Evolutionary conservation across 2,888 invertebrate species (phyloP), one percentile per base, ranked within the genome.

Genomic region (Plebejus melissa): DNA sequence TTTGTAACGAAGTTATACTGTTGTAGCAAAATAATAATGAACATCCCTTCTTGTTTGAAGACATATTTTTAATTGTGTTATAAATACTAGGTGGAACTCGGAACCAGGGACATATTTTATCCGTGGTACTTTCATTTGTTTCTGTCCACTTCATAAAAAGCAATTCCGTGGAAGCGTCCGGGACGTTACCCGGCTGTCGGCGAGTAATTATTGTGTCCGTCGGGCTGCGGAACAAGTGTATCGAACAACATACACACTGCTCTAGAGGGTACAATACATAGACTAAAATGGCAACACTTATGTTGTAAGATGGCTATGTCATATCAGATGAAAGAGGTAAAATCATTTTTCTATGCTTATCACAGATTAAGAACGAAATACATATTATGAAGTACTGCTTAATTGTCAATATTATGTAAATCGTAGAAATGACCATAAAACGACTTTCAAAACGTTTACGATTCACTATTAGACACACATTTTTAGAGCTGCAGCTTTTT

Each of bases 101-200:
- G 0, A 22, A 11, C 65, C 13, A 4, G 9, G 65, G 32, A 36
- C 65, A 65, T 22, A 22, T 22, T 3, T 65, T 36, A 16, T 65
- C 65, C 36, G 65, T 65, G 32, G 28, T 65, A 65, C 32, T 36
- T 65, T 65, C 65, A 65, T 65, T 65, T 65, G 65, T 65, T 65
- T 65, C 65, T 65, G 65, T 65, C 65, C 32, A 65, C 65, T 65
- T 65, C 65, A 65, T 65, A 65, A 36, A 65, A 65, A 36, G 65
- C 65, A 65, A 65, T 65, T 65, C 65, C 32, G 65, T 60, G 32
- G 60, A 36, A 65, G 65, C 32, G 65, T 32, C 60, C 60, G 32
- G 65, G 13, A 65, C 36, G 28, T 65, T 65, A 36, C 13, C 32
- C 65, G 32, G 65, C 32, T 65, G 65, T 65, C 65, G 32, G 1